Base-by-base conservation (phyloP, 2,888 invertebrate genomes). In the Chydorus sphaericus region DNA sequence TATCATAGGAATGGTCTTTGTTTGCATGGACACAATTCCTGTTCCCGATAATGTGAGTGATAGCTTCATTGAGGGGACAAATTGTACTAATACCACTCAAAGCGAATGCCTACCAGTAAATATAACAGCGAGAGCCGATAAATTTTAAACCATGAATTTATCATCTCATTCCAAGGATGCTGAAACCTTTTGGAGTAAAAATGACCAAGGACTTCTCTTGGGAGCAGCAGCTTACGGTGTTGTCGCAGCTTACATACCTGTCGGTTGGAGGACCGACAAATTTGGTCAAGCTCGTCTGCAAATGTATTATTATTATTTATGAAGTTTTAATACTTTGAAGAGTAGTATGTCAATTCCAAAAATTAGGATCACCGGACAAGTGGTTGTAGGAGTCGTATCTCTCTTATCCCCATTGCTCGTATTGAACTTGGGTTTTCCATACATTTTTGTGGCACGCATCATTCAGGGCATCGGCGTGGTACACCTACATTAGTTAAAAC, bases 171-270 rank as follows among this genome's bases (percentile, higher is more conserved):
- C n/a, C n/a, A n/a, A 44, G 44, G 44, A 44, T 4, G 28, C 23
- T 26, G 26, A 44, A 44, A 44, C 28, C 14, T 44, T 14, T 26
- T 44, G 23, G 26, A 28, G 28, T 16, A 44, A 44, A 16, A 23
- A 23, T 16, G 18, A 23, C 14, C 44, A 44, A 14, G 74, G 78
- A 23, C 62, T 67, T 1, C 66, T 80, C 39, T 66, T 77, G 3
- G 73, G 75, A 5, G 70, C 74, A 4, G 75, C 76, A 63, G 80
- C 74, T 67, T 78, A 75, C 60, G 73, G 73, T 52, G 72, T 68
- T 48, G 65, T 71, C 20, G 59, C 70, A 23, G 68, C 68, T 2
- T 64, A 71, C 51, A 67, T 71, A 0, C 57, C 71, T 38, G 71
- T 70, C 16, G 73, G 73, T 7, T 66, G 68, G 57, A 59, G 72